Evolutionary conservation across 2,113 vertebrate genomes (phyloP).

Genomic region (Sphaerodactylus townsendi): DNA sequence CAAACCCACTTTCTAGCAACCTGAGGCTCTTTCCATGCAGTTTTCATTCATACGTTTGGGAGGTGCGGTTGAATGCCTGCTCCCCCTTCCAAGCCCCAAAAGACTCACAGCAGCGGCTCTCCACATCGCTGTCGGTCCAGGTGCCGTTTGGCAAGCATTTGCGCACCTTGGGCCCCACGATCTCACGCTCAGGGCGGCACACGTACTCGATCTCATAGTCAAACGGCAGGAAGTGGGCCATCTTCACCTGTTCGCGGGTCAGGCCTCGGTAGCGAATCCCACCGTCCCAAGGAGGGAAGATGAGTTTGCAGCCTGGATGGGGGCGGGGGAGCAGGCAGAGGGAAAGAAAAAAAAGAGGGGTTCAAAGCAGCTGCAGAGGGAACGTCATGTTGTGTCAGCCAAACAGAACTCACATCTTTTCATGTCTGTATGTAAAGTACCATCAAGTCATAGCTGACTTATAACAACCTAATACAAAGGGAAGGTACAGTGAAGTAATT

Average conservation of each 20-base stretch:
- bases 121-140: slow-evolving; percentile 87
- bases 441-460: no score
- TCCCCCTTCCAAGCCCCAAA: neutral
- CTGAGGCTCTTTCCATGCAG: neutral
- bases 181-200: slow-evolving; percentile 87
- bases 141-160: slow-evolving; percentile 90
- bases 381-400: no score
- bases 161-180: slow-evolving; percentile 92
- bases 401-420: neutral
- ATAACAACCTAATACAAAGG: no score
- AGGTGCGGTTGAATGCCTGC: neutral
- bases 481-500: no score
- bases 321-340: neutral
- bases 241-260: slow-evolving; percentile 87
- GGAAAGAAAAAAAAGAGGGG: neutral
- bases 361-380: no score
- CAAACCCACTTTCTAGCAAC: neutral
- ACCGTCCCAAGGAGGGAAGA: slow-evolving; percentile 91
- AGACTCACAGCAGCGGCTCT: slow-evolving; percentile 89
- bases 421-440: neutral
- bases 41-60: no score
- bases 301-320: slow-evolving; percentile 86
- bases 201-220: slow-evolving; percentile 97
- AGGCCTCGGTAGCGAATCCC: slow-evolving; percentile 94
- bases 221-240: slow-evolving; percentile 87